These are phyloP conservation scores for Venturia canescens DNA, from an alignment of 1,140 invertebrate genomes.

Conservation along the genomic window DNA sequence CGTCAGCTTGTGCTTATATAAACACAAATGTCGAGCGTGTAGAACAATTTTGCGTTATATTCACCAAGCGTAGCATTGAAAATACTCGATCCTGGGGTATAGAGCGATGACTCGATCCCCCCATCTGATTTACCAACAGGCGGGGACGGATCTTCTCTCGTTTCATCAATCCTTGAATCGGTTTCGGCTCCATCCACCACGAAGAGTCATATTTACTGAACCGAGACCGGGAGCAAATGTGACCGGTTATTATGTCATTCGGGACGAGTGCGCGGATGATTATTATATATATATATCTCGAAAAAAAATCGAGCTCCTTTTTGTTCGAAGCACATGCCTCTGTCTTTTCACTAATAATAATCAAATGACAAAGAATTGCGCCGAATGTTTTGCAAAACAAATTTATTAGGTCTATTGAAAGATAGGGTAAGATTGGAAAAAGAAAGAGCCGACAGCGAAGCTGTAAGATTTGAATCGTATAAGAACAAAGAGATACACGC, in stretches of 20 bases:
- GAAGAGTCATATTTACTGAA: slow-evolving; percentile 20
- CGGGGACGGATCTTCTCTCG: slow-evolving; percentile 17
- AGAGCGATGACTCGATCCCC: slow-evolving; percentile 75
- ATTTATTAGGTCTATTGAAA: too few species aligned
- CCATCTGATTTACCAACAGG: slow-evolving; percentile 57
- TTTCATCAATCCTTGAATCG: slow-evolving; percentile 35
- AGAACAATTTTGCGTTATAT: neutral
- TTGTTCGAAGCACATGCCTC: neutral
- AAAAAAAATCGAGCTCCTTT: neutral
- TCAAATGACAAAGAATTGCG: too few species aligned
- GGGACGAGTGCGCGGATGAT: neutral
- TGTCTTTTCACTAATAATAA: neutral
- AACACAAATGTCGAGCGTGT: neutral
- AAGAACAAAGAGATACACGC: slow-evolving; percentile 63
- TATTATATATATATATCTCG: too few species aligned
- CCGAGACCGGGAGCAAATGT: slow-evolving; percentile 43
- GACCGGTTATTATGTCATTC: slow-evolving; percentile 29
- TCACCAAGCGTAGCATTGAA: slow-evolving; percentile 27
- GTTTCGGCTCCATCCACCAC: neutral
- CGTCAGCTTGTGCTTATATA: neutral
- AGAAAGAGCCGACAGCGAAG: slow-evolving; percentile 22
- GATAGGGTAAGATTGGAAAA: slow-evolving; percentile 26
- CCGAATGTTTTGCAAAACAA: too few species aligned
- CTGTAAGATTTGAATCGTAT: slow-evolving; percentile 56
- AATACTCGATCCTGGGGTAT: slow-evolving; percentile 34